Evolutionary conservation across 2,888 invertebrate species (phyloP), one percentile per base, ranked within the genome.

Genomic region (Cheilosia urbana): DNA sequence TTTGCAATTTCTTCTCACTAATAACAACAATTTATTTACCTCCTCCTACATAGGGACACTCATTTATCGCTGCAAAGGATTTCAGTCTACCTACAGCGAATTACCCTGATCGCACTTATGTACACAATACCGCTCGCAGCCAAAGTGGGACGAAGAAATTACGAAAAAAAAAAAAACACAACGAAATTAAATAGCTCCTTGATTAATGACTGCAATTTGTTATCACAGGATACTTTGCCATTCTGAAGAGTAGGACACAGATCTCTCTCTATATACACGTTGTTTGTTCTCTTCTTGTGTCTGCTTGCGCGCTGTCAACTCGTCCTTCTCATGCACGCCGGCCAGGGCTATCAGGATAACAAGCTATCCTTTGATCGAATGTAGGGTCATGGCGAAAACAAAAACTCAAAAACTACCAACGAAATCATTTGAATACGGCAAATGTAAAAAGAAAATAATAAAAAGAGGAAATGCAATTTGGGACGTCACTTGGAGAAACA

Each of bases 181-280:
- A 55, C 30, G 51, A 79, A 66, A 73, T 72, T 84, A 84, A 84
- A 80, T 84, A 84, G 84, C 84, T 84, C 45, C 80, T 80, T 84
- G 84, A 84, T 84, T 79, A 84, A 84, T 84, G 84, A 75, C 80
- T 84, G 84, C 84, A 79, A 84, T 84, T 84, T 84, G 75, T 84
- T 84, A 75, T 79, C 69, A 65, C 71, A 80, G 80, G 47, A 63
- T 71, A 75, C 17, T 55, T 69, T 37, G 55, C 17, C 42, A 40
- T 55, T 42, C 55, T n/a, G 21, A 15, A 47, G 9, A 72, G 42
- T 21, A 55, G 19, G 19, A 49, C 37, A 55, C 5, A 7, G 19
- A 30, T 51, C 21, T 9, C 11, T 45, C 9, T 47, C 42, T 30
- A 9, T 30, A 37, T 13, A 37, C 13, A 21, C 57, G 37, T 51